A percentile compares a stretch with the other conserved stretches of the same genome.
Evolutionary conservation across 2,888 invertebrate species (phyloP).

Genomic region (Eristalis pertinax): DNA sequence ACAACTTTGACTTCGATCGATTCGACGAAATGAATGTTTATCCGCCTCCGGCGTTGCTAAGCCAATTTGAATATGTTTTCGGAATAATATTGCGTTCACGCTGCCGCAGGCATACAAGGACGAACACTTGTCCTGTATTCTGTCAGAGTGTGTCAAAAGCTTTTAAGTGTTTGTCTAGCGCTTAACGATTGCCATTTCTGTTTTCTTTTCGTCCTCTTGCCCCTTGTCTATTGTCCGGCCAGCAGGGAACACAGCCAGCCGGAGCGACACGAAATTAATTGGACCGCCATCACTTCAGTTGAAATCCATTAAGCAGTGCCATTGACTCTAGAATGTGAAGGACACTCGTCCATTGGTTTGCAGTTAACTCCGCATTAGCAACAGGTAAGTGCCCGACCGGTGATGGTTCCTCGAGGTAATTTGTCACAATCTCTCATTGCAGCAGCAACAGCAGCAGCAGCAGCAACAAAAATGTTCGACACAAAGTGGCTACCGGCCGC

Average conservation of each 20-base stretch:
- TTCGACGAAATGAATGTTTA: constrained; percentile 16
- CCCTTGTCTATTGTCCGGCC: background rate
- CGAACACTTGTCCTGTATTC: background rate
- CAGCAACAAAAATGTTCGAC: constrained; percentile 77
- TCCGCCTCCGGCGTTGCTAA: constrained; percentile 7
- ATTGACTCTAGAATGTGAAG: constrained; percentile 42
- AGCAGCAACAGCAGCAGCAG: constrained; percentile 13
- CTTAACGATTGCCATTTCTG: constrained; percentile 21
- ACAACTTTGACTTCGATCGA: constrained; percentile 39
- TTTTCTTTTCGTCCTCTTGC: background rate
- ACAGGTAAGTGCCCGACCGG: constrained; percentile 36
- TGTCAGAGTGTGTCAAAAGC: constrained; percentile 23
- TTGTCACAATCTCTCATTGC: background rate
- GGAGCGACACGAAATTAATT: background rate
- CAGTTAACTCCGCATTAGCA: constrained; percentile 27
- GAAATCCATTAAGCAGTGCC: background rate
- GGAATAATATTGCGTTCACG: background rate
- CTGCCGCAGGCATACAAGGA: background rate
- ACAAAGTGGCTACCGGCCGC: constrained; percentile 80
- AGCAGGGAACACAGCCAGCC: too few species aligned
- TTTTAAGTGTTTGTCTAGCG: background rate
- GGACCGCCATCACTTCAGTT: constrained; percentile 4
- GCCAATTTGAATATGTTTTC: constrained; percentile 6
- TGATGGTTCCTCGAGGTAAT: background rate
- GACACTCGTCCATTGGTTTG: constrained; percentile 16